Evolutionary conservation across 92 coral and sea anemone species (phyloP), one percentile per base, ranked within the genome.

Genomic region (Micromussa lordhowensis): DNA sequence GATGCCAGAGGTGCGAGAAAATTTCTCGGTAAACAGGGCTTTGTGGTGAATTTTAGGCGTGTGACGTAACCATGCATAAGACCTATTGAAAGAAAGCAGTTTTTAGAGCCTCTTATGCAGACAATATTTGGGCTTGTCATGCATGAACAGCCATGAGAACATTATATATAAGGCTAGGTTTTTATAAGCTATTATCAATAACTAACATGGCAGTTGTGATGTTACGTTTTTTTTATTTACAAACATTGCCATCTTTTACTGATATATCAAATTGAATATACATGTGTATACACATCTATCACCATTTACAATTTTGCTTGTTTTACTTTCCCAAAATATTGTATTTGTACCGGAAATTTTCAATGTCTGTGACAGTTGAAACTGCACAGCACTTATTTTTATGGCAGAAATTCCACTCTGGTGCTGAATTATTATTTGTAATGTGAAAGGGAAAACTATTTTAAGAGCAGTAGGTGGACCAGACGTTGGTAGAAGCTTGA

Each of bases 221-320:
- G 1, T 13, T 30, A 64, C n/a, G n/a, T 38, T 1, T 14, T 79
- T 40, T 75, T 82, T 82, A 82, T 82, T 82, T 82, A 64, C 83
- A 79, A 57, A 57, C 51, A 57, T 24, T 79, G 49, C 19, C 53
- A 29, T 77, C 32, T 77, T 77, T 40, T 15, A 64, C 59, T 40
- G 36, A 26, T 66, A 40, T 44, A 26, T 66, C 31, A 66, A n/a
- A n/a, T n/a, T n/a, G n/a, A n/a, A 40, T 82, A 64, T 38, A 40
- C 76, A 44, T 82, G 75, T 26, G 24, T 35, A 68, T 53, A 66
- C 85, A 26, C 76, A 26, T 82, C 24, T 26, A 68, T 82, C 75
- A 64, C 76, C 85, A 82, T 81, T 81, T 35, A 24, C 75, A 38
- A 81, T 55, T 73, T 34, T 64, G 58, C 58, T 63, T 36, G 38